phyloP scores from a whole-genome alignment of 2,797 vertebrate genomes.

The Rachycentron canadum region DNA sequence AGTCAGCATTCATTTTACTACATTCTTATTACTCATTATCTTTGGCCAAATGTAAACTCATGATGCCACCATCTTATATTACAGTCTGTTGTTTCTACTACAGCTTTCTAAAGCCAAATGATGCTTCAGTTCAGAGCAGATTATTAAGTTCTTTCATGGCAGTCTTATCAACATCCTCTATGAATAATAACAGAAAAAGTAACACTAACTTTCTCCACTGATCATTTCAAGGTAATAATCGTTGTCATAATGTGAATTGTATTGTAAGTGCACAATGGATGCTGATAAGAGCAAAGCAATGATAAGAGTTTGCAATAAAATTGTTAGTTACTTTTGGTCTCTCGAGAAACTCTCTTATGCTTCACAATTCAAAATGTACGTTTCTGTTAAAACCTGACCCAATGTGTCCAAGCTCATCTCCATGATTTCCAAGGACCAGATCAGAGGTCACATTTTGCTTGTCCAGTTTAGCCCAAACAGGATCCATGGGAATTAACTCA shows the following conservation, averaged over 20 bases:
- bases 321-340: too few species aligned
- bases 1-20: background rate
- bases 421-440: background rate
- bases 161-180: too few species aligned
- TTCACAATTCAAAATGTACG: background rate
- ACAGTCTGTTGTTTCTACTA: slow-evolving; percentile 1
- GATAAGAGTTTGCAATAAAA: too few species aligned
- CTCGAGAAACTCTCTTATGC: background rate
- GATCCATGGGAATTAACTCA: background rate
- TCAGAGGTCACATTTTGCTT: background rate
- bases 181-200: background rate
- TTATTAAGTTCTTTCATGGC: too few species aligned
- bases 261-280: too few species aligned
- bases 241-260: background rate
- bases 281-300: too few species aligned
- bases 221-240: background rate
- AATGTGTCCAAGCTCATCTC: background rate
- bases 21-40: slow-evolving; percentile 1
- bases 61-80: background rate
- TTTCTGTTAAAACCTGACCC: background rate
- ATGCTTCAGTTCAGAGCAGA: slow-evolving; percentile 1
- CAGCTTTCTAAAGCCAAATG: slow-evolving; percentile 8
- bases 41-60: background rate
- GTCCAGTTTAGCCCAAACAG: background rate
- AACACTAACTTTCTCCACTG: background rate